Percentiles rank a stretch among this genome's conserved stretches.
These are phyloP conservation scores for Adelphocoris suturalis DNA, from an alignment of 2,888 invertebrate species.

Conservation along the genomic window DNA sequence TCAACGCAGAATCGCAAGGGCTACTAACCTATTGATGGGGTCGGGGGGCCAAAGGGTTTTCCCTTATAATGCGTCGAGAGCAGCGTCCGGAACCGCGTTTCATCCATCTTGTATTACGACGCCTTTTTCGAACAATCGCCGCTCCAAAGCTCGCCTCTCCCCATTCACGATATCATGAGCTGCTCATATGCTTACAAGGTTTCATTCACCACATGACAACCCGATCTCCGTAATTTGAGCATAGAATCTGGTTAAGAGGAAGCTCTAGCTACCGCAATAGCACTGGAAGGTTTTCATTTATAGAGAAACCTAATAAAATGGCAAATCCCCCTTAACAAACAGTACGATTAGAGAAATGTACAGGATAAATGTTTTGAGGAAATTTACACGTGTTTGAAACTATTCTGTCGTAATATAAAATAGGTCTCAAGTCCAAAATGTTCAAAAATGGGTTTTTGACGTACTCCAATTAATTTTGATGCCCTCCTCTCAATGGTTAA, in stretches of 20 bases:
- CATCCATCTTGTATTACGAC: constrained; percentile 51
- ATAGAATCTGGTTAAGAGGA: not conserved
- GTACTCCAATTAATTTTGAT: too few species aligned
- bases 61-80: constrained; percentile 6
- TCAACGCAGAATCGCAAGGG: not conserved
- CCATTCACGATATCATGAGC: constrained; percentile 6
- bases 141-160: not conserved
- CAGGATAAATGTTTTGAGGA: too few species aligned
- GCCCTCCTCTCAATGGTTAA: too few species aligned
- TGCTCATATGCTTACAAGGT: not conserved
- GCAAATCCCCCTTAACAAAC: too few species aligned
- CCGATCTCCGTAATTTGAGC: not conserved
- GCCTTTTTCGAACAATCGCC: constrained; percentile 40
- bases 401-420: too few species aligned
- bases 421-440: too few species aligned
- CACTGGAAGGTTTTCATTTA: constrained; percentile 20
- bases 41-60: constrained; percentile 7
- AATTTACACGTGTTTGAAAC: too few species aligned
- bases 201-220: not conserved
- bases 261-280: not conserved
- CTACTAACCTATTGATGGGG: constrained; percentile 31
- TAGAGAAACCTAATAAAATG: too few species aligned
- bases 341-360: too few species aligned
- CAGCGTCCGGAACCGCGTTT: constrained; percentile 23
- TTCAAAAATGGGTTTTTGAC: too few species aligned